Conservation (phyloP, 2,797 vertebrate genomes). For the Pangasius krempfi region DNA sequence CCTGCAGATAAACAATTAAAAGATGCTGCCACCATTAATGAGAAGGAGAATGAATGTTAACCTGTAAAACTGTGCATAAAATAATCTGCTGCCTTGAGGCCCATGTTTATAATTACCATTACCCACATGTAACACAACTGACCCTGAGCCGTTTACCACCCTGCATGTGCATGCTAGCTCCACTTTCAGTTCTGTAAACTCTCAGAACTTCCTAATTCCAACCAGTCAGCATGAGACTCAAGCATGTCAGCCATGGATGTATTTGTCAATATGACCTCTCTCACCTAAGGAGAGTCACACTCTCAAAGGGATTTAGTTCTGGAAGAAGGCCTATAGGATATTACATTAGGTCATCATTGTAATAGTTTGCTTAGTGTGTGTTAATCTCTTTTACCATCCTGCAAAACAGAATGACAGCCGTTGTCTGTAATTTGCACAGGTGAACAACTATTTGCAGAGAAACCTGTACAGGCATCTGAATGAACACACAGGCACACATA, state of each 20-base stretch:
- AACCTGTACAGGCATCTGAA: conserved; percentile 70
- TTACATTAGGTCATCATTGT: background rate
- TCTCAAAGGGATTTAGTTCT: background rate
- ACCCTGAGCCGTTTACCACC: conserved; percentile 14
- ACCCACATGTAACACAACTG: conserved; percentile 15
- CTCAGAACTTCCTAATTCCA: conserved; percentile 21
- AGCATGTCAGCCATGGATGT: background rate
- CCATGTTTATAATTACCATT: conserved; percentile 29
- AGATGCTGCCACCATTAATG: conserved; percentile 5
- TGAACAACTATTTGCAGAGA: conserved; percentile 74
- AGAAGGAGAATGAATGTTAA: conserved; percentile 22
- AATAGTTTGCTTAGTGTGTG: conserved; percentile 75
- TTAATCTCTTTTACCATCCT: conserved; percentile 62
- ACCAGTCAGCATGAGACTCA: conserved; percentile 17
- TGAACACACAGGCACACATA: conserved; percentile 42
- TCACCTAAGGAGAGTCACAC: background rate
- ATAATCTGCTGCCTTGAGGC: conserved; percentile 6
- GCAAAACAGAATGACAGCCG: conserved; percentile 67
- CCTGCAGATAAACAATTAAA: conserved; percentile 27
- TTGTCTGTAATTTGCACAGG: conserved; percentile 77
- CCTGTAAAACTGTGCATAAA: conserved; percentile 16
- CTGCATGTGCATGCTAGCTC: conserved; percentile 8
- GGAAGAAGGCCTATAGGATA: background rate
- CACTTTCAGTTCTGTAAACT: conserved; percentile 37
- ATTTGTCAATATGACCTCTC: background rate